phyloP scores from a whole-genome alignment of 2,797 vertebrate genomes.

The Danio choprae region DNA sequence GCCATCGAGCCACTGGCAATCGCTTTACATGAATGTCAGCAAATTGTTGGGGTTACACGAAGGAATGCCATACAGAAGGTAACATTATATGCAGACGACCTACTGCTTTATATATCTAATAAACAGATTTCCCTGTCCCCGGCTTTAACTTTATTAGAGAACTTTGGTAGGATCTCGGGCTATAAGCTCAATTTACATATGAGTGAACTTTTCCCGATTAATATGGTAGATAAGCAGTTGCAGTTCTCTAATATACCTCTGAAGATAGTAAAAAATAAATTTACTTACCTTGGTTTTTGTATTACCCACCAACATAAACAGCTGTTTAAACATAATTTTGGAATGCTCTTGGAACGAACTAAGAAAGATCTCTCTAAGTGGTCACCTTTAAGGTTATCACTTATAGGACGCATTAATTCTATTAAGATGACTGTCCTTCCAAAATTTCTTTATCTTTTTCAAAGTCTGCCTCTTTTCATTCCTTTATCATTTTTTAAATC shows the following conservation, averaged over 20 bases:
- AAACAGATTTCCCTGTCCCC: neutral
- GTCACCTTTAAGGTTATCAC: too few species aligned
- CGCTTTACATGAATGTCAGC: neutral
- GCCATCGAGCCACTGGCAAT: slow-evolving; percentile 7
- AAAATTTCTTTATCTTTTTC: too few species aligned
- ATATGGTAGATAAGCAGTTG: neutral
- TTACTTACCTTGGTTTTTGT: neutral
- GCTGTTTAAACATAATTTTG: slow-evolving; percentile 1
- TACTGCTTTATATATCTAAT: neutral
- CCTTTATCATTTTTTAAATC: neutral
- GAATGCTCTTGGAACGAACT: neutral
- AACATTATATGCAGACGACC: neutral
- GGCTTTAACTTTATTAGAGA: neutral
- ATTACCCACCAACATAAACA: neutral
- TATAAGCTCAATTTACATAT: neutral
- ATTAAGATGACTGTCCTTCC: too few species aligned
- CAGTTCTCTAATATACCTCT: neutral
- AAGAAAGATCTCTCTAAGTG: slow-evolving; percentile 4
- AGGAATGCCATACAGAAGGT: neutral
- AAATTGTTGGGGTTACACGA: neutral
- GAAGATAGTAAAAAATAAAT: neutral
- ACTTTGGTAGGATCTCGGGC: neutral
- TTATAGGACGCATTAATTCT: too few species aligned
- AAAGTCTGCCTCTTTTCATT: too few species aligned
- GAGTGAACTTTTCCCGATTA: neutral